Evolutionary conservation across 1,140 invertebrate species (phyloP).

Genomic region (Metaphire vulgaris): DNA sequence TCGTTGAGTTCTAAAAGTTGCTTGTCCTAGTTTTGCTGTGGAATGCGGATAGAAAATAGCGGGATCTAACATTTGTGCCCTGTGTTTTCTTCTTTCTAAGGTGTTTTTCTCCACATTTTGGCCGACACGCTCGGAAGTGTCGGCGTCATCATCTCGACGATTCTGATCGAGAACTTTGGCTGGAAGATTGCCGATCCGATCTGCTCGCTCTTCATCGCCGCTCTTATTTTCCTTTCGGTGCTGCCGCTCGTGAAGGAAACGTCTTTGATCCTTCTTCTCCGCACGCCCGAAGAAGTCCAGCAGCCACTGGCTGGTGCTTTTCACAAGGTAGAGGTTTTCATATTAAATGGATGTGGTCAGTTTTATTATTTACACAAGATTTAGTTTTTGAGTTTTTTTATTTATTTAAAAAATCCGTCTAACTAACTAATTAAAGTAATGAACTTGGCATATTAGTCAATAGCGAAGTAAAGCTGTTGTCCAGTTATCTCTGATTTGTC

Average conservation of each 20-base stretch:
- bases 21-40: no score
- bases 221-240: constrained; percentile 58
- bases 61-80: no score
- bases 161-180: constrained; percentile 60
- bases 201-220: constrained; percentile 61
- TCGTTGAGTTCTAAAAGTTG: no score
- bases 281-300: constrained; percentile 41
- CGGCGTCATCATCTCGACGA: constrained; percentile 60
- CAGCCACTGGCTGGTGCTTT: constrained; percentile 37
- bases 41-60: no score
- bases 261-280: constrained; percentile 52
- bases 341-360: background rate
- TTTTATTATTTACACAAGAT: background rate
- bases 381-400: background rate
- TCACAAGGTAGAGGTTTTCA: constrained; percentile 40
- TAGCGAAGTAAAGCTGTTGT: background rate
- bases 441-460: background rate
- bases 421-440: background rate
- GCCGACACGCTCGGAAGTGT: constrained; percentile 62
- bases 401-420: background rate
- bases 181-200: constrained; percentile 61
- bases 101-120: constrained; percentile 61
- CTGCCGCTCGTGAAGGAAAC: constrained; percentile 58
- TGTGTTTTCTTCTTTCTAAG: constrained; percentile 45
- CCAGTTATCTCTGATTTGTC: background rate